Percentiles rank a stretch among this genome's conserved stretches.
Conservation (phyloP, 2,888 invertebrate species). For the Epistrophella euchroma region DNA sequence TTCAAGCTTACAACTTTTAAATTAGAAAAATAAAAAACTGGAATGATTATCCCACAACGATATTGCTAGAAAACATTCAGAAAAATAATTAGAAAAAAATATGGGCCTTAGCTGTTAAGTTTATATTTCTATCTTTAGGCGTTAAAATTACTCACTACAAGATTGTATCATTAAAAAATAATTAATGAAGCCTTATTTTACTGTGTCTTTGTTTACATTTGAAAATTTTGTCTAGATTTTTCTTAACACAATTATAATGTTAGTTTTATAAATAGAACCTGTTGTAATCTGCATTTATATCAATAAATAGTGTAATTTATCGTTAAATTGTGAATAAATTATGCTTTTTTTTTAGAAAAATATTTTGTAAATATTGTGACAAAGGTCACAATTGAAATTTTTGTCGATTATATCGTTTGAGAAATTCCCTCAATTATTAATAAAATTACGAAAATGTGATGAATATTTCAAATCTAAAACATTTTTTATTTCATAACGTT, state of each 20-base stretch:
- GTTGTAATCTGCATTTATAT: not conserved
- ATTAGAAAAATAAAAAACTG: too few relatives aligned
- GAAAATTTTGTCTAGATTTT: constrained; percentile 6
- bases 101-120: too few relatives aligned
- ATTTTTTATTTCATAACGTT: too few relatives aligned
- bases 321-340: not conserved
- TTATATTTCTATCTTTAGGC: not conserved
- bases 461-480: too few relatives aligned
- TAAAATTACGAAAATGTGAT: too few relatives aligned
- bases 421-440: too few relatives aligned
- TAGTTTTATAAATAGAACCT: not conserved
- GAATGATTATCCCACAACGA: too few relatives aligned
- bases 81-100: too few relatives aligned
- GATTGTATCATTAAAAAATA: not conserved
- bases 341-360: not conserved
- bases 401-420: too few relatives aligned
- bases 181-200: not conserved
- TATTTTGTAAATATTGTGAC: not conserved
- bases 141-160: not conserved
- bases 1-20: too few relatives aligned
- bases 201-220: not conserved
- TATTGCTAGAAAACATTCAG: too few relatives aligned
- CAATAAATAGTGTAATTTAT: not conserved
- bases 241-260: not conserved
- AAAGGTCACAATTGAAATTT: too few relatives aligned